These are phyloP conservation scores for Mus spretus DNA, from an alignment of 2,797 vertebrate species.

Conservation along the genomic window DNA sequence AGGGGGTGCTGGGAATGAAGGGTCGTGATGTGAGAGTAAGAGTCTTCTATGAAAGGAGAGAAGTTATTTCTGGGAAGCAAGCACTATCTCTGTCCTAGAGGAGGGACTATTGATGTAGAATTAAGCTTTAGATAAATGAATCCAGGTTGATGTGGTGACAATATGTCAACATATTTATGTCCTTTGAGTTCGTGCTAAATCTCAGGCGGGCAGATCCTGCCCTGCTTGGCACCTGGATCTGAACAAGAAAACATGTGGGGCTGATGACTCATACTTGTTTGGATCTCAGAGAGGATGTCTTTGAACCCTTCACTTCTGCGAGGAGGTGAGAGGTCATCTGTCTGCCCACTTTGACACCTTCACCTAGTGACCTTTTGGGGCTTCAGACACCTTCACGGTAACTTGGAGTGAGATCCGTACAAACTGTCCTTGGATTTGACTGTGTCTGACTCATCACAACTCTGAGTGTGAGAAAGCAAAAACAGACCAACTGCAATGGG, in stretches of 20 bases:
- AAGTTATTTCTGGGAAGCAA: not conserved
- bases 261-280: conserved; percentile 77
- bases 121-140: not conserved
- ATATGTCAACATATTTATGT: conserved; percentile 56
- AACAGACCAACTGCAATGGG: conserved; percentile 67
- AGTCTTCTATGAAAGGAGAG: not conserved
- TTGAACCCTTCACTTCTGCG: conserved; percentile 40
- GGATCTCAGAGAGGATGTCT: conserved; percentile 67
- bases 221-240: conserved; percentile 60
- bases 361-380: conserved; percentile 77
- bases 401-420: conserved; percentile 64
- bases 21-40: not conserved
- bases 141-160: conserved; percentile 46
- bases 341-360: conserved; percentile 80
- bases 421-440: conserved; percentile 51
- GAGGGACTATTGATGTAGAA: not conserved
- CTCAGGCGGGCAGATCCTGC: conserved; percentile 40
- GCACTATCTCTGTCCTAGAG: not conserved
- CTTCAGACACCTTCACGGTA: conserved; percentile 70
- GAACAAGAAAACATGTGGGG: conserved; percentile 77
- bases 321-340: conserved; percentile 78
- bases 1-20: not conserved
- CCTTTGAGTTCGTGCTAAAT: conserved; percentile 47
- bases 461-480: conserved; percentile 52
- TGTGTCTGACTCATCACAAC: conserved; percentile 65